Base-by-base conservation (phyloP, 2,113 vertebrate species). In the Corythornis madagascariensis region DNA sequence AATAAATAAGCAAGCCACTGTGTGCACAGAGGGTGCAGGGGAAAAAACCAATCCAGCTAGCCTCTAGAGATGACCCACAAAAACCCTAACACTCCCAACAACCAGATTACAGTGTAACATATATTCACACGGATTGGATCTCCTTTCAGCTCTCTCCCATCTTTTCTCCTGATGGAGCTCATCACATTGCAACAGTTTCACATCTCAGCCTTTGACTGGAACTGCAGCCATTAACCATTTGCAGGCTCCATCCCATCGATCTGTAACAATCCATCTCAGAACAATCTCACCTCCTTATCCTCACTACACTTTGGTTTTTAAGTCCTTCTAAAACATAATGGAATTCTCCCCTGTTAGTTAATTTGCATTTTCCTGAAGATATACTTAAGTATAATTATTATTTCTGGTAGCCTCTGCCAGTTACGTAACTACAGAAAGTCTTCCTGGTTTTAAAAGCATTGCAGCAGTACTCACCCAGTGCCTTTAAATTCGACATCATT, bases 1-100 rank as follows among this genome's bases (percentile, higher is more conserved):
- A 89, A 85, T 63, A 83, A 86, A 64, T 25, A 72, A 79, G 48
- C 59, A 83, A 79, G 60, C 22, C 40, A 85, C 63, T 94, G 85
- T 91, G 92, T 66, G 64, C 72, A 77, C 47, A 60, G 52, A 88
- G 40, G 56, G 50, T 64, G 10, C 47, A 77, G 24, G 56, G 56
- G n/a, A 80, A 83, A 91, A 73, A 89, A 83, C 89, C 91, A 86
- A 71, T 83, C 72, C 79, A 86, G 22, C 60, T 77, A 73, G 52
- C 10, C 60, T 33, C 20, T 66, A 64, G 75, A 89, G 38, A 52
- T 79, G 50, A 91, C 45, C 16, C 0, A 2, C 50, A 66, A 85
- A 84, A 85, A 55, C 79, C 48, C 82, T 92, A 76, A 83, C 92
- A 89, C 67, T 59, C 75, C 60, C 55, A 76, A 35, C 16, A 70